Base-by-base conservation (phyloP, 2,797 vertebrate species). In the Leptatherina wallacei region DNA sequence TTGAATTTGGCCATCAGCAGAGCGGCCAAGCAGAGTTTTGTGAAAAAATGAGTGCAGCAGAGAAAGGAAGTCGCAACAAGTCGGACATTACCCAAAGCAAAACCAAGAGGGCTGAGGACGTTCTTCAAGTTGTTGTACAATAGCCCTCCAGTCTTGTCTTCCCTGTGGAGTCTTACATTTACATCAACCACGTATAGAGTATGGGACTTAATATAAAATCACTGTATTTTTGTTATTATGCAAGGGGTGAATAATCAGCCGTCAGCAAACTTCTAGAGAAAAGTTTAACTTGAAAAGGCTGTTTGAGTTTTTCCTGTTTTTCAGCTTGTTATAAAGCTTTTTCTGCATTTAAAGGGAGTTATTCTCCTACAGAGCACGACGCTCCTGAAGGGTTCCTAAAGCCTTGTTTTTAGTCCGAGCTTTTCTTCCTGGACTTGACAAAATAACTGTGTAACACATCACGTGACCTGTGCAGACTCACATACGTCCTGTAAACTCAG, bases 1-100 rank as follows among this genome's bases (percentile, higher is more conserved):
- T 97, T 61, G 95, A 97, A 62, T 98, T 96, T 0, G 96, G 96
- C 54, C 96, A 97, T 89, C 95, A 96, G 85, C 93, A 94, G 70
- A 95, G 95, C 2, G 94, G 95, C 3, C 95, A 96, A 42, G 62
- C 84, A 0, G 95, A 96, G n/a, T 74, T 72, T 78, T 67, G 83
- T 6, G 93, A 94, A 22, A 89, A 61, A 12, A 63, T 0, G 1
- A 20, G 38, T 0, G n/a, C 9, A 0, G 12, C 24, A 0, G 80
- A 89, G 52, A 91, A 75, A 55, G 78, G 67, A 22, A 60, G 32
- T 3, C 52, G 65, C 0, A 69, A 9, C 60, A 88, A 84, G 71
- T 24, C 75, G 0, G 88, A 89, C 38, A 24, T 54, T 3, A 60
- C 16, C 12, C 77, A 81, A 29, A 11, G 69, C 52, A 90, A 83